Conservation (phyloP, 2,113 vertebrate species). For the Gymnarchus niloticus region DNA sequence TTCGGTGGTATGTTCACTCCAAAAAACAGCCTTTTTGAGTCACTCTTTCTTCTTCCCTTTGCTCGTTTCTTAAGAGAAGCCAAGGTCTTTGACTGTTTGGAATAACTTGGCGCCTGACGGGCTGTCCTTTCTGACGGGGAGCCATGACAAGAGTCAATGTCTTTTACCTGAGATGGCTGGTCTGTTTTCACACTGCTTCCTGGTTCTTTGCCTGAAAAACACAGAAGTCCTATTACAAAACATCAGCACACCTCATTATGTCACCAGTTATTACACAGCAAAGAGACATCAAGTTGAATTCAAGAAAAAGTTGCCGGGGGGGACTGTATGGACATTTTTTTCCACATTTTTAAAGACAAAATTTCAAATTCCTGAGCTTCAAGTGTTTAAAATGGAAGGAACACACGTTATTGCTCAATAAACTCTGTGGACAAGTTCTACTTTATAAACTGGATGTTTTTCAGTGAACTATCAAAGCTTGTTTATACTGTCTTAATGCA, state of each 20-base stretch:
- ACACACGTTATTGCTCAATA: not conserved
- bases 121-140: constrained; percentile 25
- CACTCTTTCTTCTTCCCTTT: constrained; percentile 52
- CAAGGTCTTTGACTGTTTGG: not conserved
- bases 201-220: constrained; percentile 53
- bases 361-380: no score
- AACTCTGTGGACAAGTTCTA: not conserved
- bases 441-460: not conserved
- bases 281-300: constrained; percentile 8
- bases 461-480: not conserved
- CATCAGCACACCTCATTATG: not conserved
- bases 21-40: constrained; percentile 48
- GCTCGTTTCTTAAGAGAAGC: constrained; percentile 26
- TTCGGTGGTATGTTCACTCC: constrained; percentile 40
- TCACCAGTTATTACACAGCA: not conserved
- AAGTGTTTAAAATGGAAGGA: not conserved
- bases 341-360: no score
- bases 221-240: not conserved
- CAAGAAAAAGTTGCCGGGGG: not conserved
- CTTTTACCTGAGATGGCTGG: constrained; percentile 33
- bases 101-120: constrained; percentile 18
- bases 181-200: constrained; percentile 30
- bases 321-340: no score
- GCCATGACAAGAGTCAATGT: constrained; percentile 15
- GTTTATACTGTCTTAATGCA: not conserved